Evolutionary conservation across 2,113 vertebrate species (phyloP).

Genomic region (Poicephalus meyeri): DNA sequence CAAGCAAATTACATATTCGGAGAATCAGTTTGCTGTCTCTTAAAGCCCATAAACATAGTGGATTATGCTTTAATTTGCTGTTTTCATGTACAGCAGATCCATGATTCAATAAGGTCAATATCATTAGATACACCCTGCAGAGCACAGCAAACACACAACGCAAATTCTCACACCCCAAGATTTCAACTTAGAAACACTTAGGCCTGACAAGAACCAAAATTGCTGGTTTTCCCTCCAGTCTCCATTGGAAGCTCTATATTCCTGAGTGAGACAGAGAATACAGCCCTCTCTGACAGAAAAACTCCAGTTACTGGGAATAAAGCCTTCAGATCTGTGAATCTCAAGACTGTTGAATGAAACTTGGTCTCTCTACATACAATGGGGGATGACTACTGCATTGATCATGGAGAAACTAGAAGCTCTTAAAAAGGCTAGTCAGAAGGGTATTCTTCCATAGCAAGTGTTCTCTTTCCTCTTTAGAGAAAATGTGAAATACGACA

Average conservation of each 20-base stretch:
- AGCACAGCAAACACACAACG: neutral
- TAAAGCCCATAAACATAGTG: neutral
- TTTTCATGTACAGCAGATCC: neutral
- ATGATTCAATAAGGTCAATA: neutral
- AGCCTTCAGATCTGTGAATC: neutral
- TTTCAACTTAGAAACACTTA: neutral
- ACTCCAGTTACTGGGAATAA: neutral
- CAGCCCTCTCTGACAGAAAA: neutral
- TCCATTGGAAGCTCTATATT: neutral
- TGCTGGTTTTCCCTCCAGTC: rapidly evolving
- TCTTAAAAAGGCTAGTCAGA: neutral
- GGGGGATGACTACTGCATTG: neutral
- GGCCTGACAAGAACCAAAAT: neutral
- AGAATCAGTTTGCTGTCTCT: neutral
- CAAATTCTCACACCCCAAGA: neutral
- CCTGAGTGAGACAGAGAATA: neutral
- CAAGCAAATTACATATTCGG: neutral
- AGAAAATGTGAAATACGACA: neutral
- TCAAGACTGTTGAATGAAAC: neutral
- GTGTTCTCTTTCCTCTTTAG: neutral
- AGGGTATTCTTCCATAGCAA: neutral
- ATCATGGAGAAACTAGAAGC: neutral
- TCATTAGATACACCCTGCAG: neutral
- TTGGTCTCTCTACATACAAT: neutral
- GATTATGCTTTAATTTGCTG: neutral